Conservation (phyloP, 2,797 vertebrate genomes). For the Enteromius unitaeniatus region DNA sequence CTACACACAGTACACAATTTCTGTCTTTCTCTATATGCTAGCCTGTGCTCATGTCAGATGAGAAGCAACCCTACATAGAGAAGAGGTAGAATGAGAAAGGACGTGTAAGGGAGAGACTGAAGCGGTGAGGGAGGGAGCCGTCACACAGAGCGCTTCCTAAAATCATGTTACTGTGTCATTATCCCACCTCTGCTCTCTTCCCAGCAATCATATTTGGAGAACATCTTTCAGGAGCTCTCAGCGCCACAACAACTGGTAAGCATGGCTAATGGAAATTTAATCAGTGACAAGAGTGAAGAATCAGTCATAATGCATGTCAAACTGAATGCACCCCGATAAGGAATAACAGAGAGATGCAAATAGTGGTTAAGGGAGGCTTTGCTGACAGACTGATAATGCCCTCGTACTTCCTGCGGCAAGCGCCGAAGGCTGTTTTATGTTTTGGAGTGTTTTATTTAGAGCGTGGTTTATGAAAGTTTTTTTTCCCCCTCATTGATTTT, state of each 20-base stretch:
- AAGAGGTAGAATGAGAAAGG: conserved; percentile 25
- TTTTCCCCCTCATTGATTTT: conserved; percentile 21
- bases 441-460: conserved; percentile 49
- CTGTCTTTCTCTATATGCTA: conserved; percentile 26
- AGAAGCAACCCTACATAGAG: conserved; percentile 15
- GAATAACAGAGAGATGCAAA: conserved; percentile 78
- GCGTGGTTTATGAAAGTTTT: conserved; percentile 23
- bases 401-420: conserved; percentile 60
- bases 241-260: conserved; percentile 69
- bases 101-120: conserved; percentile 30
- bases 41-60: conserved; percentile 43
- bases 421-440: conserved; percentile 56
- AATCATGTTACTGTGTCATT: conserved; percentile 70
- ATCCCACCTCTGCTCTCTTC: conserved; percentile 69
- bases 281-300: conserved; percentile 78
- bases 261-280: conserved; percentile 84
- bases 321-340: conserved; percentile 65
- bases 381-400: conserved; percentile 73
- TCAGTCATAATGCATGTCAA: conserved; percentile 74
- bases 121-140: conserved; percentile 52
- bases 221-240: conserved; percentile 71
- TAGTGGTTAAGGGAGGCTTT: conserved; percentile 69
- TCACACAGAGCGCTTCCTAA: conserved; percentile 62
- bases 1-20: conserved; percentile 17
- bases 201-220: conserved; percentile 72